A percentile compares a stretch with the other conserved stretches of the same genome.
Conservation (phyloP, 2,797 vertebrate genomes). For the Zalophus californianus region DNA sequence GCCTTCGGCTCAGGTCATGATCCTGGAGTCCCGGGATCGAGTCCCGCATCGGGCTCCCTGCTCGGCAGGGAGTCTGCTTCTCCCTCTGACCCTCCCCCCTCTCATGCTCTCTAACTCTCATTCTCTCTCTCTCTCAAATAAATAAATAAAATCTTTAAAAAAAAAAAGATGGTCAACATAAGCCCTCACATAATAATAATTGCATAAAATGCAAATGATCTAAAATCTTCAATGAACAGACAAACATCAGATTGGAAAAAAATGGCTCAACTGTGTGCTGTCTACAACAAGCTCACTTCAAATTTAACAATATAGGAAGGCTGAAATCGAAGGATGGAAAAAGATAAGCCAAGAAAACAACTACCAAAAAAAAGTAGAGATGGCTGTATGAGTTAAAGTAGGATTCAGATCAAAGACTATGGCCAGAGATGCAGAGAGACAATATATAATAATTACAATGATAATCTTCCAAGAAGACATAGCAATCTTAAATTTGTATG, state of each 20-base stretch:
- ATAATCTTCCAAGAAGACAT: neutral
- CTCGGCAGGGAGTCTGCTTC: too few relatives aligned
- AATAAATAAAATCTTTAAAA: too few relatives aligned
- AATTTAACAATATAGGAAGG: neutral
- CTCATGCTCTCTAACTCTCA: too few relatives aligned
- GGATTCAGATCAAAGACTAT: neutral
- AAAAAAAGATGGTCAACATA: neutral
- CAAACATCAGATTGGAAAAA: neutral
- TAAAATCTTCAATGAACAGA: neutral
- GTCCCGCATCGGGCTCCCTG: too few relatives aligned
- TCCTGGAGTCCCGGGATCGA: too few relatives aligned
- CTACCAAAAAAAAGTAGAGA: neutral
- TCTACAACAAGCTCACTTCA: neutral
- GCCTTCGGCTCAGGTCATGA: too few relatives aligned
- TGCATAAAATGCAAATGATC: neutral
- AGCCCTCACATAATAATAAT: neutral
- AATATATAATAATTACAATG: neutral
- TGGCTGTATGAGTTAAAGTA: neutral
- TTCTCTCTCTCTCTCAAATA: too few relatives aligned
- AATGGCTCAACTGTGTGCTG: neutral
- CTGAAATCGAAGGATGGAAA: neutral
- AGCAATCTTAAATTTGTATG: neutral
- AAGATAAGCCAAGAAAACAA: neutral
- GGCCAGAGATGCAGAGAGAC: neutral
- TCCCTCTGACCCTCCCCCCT: too few relatives aligned